These are phyloP conservation scores for Melieria omissa DNA, from an alignment of 2,888 invertebrate genomes.

Conservation along the genomic window DNA sequence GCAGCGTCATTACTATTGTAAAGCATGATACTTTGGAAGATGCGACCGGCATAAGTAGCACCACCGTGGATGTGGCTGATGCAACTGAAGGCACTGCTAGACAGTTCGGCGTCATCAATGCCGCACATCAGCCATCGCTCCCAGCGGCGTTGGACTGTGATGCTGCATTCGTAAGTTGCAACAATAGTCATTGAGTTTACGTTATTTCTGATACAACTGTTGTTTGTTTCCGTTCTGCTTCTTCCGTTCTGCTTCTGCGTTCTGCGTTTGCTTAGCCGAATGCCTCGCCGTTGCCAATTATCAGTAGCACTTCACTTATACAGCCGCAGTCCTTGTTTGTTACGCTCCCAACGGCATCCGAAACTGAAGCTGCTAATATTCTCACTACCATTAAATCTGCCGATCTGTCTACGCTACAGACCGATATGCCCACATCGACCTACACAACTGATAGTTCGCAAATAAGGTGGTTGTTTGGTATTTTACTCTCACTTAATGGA, in stretches of 20 bases:
- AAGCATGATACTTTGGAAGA: conserved; percentile 35
- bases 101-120: neutral
- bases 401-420: conserved; percentile 6
- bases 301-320: neutral
- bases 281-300: no score
- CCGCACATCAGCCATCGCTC: conserved; percentile 10
- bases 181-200: neutral
- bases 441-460: neutral
- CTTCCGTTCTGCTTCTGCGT: no score
- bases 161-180: neutral
- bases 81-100: no score
- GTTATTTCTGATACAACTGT: neutral
- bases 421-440: neutral
- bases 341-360: conserved; percentile 54
- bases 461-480: neutral
- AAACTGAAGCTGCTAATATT: conserved; percentile 64
- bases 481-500: no score
- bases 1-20: conserved; percentile 50
- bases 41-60: conserved; percentile 52
- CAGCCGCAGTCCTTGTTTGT: conserved; percentile 16
- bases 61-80: conserved; percentile 36
- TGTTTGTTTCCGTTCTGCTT: no score
- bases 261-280: neutral
- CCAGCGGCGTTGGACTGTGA: neutral
- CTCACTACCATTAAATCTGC: conserved; percentile 61